Evolutionary conservation across 1,140 invertebrate genomes (phyloP).

Genomic region (Hycleus phaleratus): DNA sequence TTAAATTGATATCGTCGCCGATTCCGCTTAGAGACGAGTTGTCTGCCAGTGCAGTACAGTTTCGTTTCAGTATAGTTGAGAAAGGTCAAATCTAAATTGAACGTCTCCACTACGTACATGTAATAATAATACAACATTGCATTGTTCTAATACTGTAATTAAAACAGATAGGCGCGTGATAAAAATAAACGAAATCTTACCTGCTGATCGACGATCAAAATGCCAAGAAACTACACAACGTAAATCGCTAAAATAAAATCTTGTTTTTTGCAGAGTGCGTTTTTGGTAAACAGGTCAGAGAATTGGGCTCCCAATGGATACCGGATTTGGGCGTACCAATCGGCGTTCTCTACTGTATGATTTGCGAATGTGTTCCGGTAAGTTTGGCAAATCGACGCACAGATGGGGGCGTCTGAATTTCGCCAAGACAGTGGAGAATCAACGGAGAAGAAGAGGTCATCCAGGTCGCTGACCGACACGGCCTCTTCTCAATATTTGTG

Average conservation of each 20-base stretch:
- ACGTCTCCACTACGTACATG: neutral
- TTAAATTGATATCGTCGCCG: neutral
- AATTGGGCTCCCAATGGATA: conserved; percentile 81
- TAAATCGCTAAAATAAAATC: neutral
- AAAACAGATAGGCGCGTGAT: too few species aligned
- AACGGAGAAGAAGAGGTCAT: conserved; percentile 22
- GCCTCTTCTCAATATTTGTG: neutral
- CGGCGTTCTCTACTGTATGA: conserved; percentile 87
- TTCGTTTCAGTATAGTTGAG: neutral
- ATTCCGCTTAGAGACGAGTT: conserved; percentile 9
- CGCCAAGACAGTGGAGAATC: too few species aligned
- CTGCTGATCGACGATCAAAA: too few species aligned
- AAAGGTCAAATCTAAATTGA: conserved; percentile 19
- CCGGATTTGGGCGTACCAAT: conserved; percentile 85
- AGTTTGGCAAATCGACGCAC: conserved; percentile 42
- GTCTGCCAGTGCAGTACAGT: conserved; percentile 3
- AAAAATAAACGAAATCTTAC: too few species aligned
- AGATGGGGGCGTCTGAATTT: conserved; percentile 21
- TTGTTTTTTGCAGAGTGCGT: conserved; percentile 65
- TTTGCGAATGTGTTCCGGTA: conserved; percentile 86
- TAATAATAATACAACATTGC: neutral
- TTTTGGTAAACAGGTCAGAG: conserved; percentile 76
- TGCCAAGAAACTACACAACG: too few species aligned
- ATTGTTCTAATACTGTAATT: too few species aligned
- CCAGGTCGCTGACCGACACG: conserved; percentile 25